Conservation (phyloP, 2,797 vertebrate genomes). For the Petrocephalus sullivani region DNA sequence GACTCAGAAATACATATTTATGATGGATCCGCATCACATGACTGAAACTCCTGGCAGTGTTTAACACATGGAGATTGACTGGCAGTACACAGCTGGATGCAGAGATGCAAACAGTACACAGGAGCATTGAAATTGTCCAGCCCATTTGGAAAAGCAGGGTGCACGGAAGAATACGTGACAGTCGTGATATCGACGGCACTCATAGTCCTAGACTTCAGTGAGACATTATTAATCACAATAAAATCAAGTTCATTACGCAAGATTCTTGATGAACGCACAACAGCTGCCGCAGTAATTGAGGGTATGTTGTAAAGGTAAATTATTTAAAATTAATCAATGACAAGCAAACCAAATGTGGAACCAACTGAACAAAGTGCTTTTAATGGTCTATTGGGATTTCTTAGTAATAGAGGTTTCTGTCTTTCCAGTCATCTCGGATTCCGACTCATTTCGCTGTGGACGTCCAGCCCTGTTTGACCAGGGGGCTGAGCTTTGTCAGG, state of each 20-base stretch:
- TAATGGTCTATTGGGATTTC: background rate
- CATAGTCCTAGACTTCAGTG: background rate
- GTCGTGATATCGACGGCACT: background rate
- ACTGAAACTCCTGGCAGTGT: background rate
- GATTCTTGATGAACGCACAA: background rate
- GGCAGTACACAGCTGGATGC: background rate
- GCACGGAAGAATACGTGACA: background rate
- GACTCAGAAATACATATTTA: background rate
- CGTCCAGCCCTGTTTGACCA: background rate
- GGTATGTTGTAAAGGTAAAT: conserved; percentile 3
- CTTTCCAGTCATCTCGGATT: background rate
- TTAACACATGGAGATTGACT: background rate
- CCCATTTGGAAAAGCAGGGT: background rate
- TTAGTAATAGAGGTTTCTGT: background rate
- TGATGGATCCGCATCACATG: background rate
- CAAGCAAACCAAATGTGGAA: background rate
- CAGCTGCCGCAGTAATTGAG: background rate
- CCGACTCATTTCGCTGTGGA: background rate
- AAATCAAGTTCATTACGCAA: background rate
- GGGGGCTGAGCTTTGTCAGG: background rate
- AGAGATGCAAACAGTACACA: background rate
- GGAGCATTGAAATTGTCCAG: background rate
- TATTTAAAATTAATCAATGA: background rate
- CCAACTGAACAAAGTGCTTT: background rate
- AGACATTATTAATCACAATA: conserved; percentile 5